Evolutionary conservation across 2,797 vertebrate genomes (phyloP), one percentile per base, ranked within the genome.

Genomic region (Coracias cyanogaster): DNA sequence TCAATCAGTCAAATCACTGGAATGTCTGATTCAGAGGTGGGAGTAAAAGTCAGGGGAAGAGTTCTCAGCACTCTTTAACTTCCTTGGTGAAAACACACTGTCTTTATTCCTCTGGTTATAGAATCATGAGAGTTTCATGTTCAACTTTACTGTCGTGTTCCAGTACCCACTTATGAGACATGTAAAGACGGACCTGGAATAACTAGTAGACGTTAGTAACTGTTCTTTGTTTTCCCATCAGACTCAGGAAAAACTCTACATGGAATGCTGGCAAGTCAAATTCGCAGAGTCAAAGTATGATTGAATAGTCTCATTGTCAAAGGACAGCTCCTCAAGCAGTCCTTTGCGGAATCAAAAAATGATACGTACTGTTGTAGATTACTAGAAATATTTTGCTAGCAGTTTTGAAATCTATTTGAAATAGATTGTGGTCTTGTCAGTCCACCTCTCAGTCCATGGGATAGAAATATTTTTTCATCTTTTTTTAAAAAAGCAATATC

Each of bases 171-270:
- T 72, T 66, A 43, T 7, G 13, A 70, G 18, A 83, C 91, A 80
- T 57, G 5, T 19, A 39, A 89, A 74, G 33, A 66, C 7, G 7
- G 9, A 90, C 13, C 29, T 70, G 3, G 46, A 88, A 24, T 37
- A 78, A 18, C n/a, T 54, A 41, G 15, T 54, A 20, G 6, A 29
- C 8, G 6, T 51, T 57, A 43, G 33, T 49, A 58, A 14, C 22
- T 48, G 9, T 37, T 62, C 19, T 66, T 52, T 49, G 20, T 83
- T 93, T 91, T 91, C 43, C 65, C 26, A 45, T 43, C 22, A 82
- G 70, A 58, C 31, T 78, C 61, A 57, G 69, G 73, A 94, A 77
- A 94, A 71, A 89, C 83, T 43, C 57, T 91, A 29, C 20, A 71
- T 79, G 69, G 45, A 65, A 43, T 72, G 7, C 33, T 72, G 64